Evolutionary conservation across 2,888 invertebrate genomes (phyloP), one percentile per base, ranked within the genome.

Genomic region (Lamproptera curius): DNA sequence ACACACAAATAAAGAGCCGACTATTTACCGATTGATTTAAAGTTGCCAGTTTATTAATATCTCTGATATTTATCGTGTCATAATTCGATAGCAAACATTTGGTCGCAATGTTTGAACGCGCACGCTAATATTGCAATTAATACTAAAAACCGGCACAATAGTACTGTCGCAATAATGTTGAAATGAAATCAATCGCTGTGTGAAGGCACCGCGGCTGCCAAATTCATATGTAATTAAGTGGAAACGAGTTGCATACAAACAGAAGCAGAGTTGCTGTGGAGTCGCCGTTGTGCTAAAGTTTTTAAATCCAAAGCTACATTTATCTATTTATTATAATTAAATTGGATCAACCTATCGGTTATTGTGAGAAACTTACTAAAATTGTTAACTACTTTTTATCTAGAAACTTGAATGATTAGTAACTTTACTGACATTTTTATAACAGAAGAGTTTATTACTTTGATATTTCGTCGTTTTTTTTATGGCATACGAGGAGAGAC

Each of bases 161-260:
- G 41, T 23, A n/a, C 31, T 38, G 34, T 38, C 38, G 47, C 42
- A 42, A 47, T 37, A 42, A 37, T 53, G 54, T 52, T 50, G 52
- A 45, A 47, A 40, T 46, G 53, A 52, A 54, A 60, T 57, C 60
- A 61, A 67, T 62, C 59, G 53, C 36, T 61, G 60, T 61, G 65
- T 58, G 57, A 63, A 62, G 62, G 58, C 57, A 59, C 51, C 42
- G 51, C 50, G 50, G 53, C 55, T 43, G 56, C 57, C 53, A 61
- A 62, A 40, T 52, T 46, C 45, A 58, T 59, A 61, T 46, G 58
- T 66, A 69, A 71, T 69, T 69, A 71, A 68, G 62, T 63, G 64
- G 63, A 69, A 66, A 67, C 55, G 54, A 55, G 54, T 45, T 50
- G 37, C 42, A 39, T 43, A 35, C 43, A 46, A n/a, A 31, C 39